These are phyloP conservation scores for Anthopleura xanthogrammica DNA, from an alignment of 92 coral and sea anemone genomes.

Conservation along the genomic window DNA sequence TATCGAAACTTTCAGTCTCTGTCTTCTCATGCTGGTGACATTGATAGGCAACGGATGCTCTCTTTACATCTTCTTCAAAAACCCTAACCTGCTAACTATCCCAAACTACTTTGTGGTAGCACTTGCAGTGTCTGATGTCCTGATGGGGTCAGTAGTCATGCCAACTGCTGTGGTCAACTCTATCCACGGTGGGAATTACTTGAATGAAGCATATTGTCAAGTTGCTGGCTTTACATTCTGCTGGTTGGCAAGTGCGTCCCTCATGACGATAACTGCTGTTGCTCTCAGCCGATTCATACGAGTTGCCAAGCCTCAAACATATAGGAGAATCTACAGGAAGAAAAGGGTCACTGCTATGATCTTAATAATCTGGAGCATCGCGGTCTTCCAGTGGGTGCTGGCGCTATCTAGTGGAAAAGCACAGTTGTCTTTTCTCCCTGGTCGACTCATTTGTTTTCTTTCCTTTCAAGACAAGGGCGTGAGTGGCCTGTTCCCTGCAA, in stretches of 20 bases:
- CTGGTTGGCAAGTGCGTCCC: background rate
- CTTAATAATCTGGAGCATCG: background rate
- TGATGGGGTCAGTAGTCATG: background rate
- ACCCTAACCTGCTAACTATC: background rate
- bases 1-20: no score
- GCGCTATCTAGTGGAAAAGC: background rate
- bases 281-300: background rate
- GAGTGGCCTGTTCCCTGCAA: background rate
- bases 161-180: background rate
- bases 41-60: background rate
- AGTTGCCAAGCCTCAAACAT: background rate
- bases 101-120: background rate
- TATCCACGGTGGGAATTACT: background rate
- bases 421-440: background rate
- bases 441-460: background rate
- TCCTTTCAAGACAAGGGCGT: background rate
- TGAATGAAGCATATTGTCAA: background rate
- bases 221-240: background rate
- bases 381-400: background rate
- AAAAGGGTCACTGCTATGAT: background rate
- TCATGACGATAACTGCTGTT: background rate
- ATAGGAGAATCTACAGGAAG: background rate
- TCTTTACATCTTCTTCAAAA: background rate
- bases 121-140: background rate
- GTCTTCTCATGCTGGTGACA: background rate